A percentile compares a stretch with the other conserved stretches of the same genome.
Conservation (phyloP, 2,888 invertebrate species). For the Charanyca ferruginea region DNA sequence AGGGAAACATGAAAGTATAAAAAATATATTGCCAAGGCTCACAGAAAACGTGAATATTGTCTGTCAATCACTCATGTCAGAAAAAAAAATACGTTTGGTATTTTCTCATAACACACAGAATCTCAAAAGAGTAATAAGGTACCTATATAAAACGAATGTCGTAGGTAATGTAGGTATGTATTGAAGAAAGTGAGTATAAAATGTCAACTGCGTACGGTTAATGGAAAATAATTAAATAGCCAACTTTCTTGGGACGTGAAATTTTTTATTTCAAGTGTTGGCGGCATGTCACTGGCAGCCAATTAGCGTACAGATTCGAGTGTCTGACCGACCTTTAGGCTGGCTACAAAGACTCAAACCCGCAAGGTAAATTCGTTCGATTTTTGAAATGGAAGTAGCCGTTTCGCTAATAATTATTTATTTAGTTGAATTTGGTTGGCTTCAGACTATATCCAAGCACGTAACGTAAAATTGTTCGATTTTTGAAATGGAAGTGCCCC, state of each 20-base stretch:
- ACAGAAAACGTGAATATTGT: background rate
- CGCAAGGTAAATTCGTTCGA: background rate
- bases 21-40: background rate
- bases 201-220: slow-evolving; percentile 31
- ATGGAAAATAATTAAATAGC: slow-evolving; percentile 33
- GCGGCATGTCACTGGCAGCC: slow-evolving; percentile 9
- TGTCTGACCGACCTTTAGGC: slow-evolving; percentile 40
- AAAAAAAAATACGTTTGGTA: slow-evolving; percentile 3
- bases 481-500: too few relatives aligned
- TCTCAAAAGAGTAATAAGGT: background rate
- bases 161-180: slow-evolving; percentile 11
- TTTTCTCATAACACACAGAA: too few relatives aligned
- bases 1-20: background rate
- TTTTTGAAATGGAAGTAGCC: background rate
- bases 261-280: slow-evolving; percentile 37
- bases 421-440: too few relatives aligned
- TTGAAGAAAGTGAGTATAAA: slow-evolving; percentile 46
- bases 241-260: slow-evolving; percentile 58
- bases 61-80: slow-evolving; percentile 11
- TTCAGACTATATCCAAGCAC: too few relatives aligned
- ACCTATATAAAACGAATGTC: background rate
- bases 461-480: too few relatives aligned
- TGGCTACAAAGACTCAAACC: background rate
- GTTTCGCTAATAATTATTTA: too few relatives aligned
- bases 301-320: slow-evolving; percentile 43